A percentile compares a stretch with the other conserved stretches of the same genome.
These are phyloP conservation scores for Zele albiditarsus DNA, from an alignment of 2,888 invertebrate species.

Conservation along the genomic window DNA sequence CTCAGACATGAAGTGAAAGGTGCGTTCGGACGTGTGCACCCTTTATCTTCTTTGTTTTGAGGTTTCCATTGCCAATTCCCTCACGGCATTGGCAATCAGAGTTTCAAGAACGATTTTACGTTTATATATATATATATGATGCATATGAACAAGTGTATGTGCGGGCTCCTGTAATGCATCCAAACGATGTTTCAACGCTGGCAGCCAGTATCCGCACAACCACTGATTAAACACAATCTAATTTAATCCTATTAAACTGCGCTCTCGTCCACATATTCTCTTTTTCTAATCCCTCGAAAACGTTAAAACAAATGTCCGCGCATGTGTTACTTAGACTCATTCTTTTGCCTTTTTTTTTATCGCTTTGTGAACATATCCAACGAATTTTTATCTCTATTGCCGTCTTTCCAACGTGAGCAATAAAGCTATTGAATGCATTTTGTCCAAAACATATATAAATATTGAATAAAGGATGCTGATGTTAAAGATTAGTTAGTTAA, in stretches of 20 bases:
- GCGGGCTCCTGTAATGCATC: conserved; percentile 56
- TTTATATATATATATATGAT: not conserved
- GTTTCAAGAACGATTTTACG: conserved; percentile 19
- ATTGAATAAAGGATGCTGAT: too few relatives aligned
- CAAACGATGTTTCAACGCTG: conserved; percentile 44
- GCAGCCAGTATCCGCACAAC: conserved; percentile 30
- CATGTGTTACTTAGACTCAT: not conserved
- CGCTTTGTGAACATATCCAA: not conserved
- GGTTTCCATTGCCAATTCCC: not conserved
- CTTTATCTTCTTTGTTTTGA: conserved; percentile 8
- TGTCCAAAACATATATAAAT: too few relatives aligned
- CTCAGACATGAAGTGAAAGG: conserved; percentile 11
- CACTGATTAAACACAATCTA: conserved; percentile 62
- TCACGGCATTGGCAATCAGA: conserved; percentile 22
- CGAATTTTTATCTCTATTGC: conserved; percentile 3
- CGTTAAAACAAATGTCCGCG: conserved; percentile 53
- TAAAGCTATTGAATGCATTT: not conserved
- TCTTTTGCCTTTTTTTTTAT: conserved; percentile 34
- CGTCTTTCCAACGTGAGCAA: not conserved
- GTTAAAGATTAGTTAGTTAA: too few relatives aligned
- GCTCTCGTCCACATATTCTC: conserved; percentile 21
- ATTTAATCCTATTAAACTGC: conserved; percentile 62
- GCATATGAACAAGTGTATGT: not conserved
- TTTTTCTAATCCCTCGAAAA: conserved; percentile 53
- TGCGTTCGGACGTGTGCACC: conserved; percentile 18